Base-by-base conservation (phyloP, 2,113 vertebrate genomes). In the Bufo gargarizans region DNA sequence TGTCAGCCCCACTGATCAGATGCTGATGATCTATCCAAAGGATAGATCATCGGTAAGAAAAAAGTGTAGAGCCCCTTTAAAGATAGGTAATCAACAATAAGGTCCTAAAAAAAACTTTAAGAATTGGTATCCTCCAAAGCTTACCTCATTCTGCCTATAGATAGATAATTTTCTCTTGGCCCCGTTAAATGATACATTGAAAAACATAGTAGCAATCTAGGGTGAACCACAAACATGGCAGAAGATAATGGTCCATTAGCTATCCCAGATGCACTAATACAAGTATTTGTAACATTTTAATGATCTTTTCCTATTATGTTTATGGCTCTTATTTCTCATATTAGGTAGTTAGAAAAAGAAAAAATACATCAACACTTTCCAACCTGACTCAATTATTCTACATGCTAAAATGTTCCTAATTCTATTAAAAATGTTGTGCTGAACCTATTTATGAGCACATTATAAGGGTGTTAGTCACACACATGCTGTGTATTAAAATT, bases 401-500 rank as follows among this genome's bases (percentile, higher is more conserved):
- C 74, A 67, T 67, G 74, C 45, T 78, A 77, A 86, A 86, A 86
- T 78, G 85, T 79, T 86, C 43, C 74, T 86, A 86, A 78, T 86
- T 59, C 85, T 86, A 86, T 86, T 78, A 86, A 79, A 78, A 33
- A 77, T 45, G 72, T 77, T 86, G 84, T 77, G 74, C 58, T 53
- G 71, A 77, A 50, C 19, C 72, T 65, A 77, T 86, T 86, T 77
- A 20, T 86, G 58, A 61, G 76, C 74, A 78, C 85, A 86, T 86
- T 78, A 86, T 78, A 86, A 86, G 85, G 85, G 85, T 86, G 85
- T 86, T 86, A 86, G 85, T 86, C 74, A 86, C 76, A 86, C 85
- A 86, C 74, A 85, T 74, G 59, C 85, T 78, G 72, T 13, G 76
- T 78, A 86, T 86, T 86, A 86, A 65, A 43, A 86, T 77, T 77